Evolutionary conservation across 2,113 vertebrate species (phyloP).

Genomic region (Microcebus tavaratra): DNA sequence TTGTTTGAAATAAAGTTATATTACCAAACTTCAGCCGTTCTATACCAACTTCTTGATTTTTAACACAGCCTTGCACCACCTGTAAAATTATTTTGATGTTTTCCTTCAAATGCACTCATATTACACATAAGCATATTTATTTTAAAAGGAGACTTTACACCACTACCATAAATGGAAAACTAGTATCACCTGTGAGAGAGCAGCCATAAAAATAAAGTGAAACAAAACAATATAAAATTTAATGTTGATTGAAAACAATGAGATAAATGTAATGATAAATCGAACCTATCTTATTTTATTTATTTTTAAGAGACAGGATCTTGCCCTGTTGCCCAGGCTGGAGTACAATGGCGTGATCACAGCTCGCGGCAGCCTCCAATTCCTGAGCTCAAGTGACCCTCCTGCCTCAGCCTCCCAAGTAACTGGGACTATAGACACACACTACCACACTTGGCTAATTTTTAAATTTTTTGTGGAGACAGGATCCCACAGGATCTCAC

Average conservation of each 20-base stretch:
- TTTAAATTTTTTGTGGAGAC: no score
- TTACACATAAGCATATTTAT: neutral
- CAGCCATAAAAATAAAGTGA: neutral
- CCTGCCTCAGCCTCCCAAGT: no score
- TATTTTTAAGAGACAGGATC: no score
- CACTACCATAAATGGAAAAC: neutral
- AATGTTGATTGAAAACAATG: neutral
- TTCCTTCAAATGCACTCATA: neutral
- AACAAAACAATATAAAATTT: neutral
- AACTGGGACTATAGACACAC: no score
- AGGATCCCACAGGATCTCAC: no score
- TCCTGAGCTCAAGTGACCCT: no score
- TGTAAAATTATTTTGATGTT: neutral
- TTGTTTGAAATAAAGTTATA: neutral
- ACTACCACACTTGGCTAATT: no score
- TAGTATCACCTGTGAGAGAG: neutral
- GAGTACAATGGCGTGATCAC: no score
- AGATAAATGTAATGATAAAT: neutral
- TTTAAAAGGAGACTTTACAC: conserved; percentile 3
- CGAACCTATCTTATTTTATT: neutral
- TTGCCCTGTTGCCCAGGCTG: no score
- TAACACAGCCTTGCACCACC: neutral
- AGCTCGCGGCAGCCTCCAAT: no score
- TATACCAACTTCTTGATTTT: neutral
- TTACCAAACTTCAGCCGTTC: neutral